Evolutionary conservation across 2,113 vertebrate genomes (phyloP).

Genomic region (Neopipo cinnamomea): DNA sequence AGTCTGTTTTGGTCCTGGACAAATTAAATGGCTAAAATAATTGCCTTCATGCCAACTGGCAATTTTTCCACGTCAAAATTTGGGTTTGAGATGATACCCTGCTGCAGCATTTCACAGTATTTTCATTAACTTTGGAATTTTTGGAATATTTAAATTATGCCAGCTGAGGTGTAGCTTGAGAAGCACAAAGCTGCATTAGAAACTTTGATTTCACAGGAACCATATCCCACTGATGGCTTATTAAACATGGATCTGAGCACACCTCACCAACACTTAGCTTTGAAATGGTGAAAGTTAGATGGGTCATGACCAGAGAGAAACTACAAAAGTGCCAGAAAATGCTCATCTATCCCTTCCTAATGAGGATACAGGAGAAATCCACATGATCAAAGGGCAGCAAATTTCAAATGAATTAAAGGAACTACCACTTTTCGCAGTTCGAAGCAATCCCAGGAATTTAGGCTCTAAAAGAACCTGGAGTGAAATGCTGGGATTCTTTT

Average conservation of each 20-base stretch:
- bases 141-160: background rate
- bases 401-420: constrained; percentile 17
- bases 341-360: background rate
- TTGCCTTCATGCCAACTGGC: background rate
- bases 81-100: background rate
- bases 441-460: background rate
- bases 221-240: background rate
- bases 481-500: background rate
- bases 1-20: background rate
- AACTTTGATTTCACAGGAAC: background rate
- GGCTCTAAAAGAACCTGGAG: background rate
- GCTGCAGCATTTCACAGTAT: background rate
- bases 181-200: background rate
- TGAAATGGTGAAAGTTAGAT: background rate
- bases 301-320: background rate
- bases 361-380: background rate
- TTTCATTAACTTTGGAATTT: background rate
- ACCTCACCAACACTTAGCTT: background rate
- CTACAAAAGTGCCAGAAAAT: background rate
- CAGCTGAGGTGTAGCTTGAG: background rate
- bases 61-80: background rate
- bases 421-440: background rate
- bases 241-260: background rate
- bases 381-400: background rate
- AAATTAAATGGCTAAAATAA: background rate